Evolutionary conservation across 2,797 vertebrate genomes (phyloP), one percentile per base, ranked within the genome.

Genomic region (Gallinago stenura): DNA sequence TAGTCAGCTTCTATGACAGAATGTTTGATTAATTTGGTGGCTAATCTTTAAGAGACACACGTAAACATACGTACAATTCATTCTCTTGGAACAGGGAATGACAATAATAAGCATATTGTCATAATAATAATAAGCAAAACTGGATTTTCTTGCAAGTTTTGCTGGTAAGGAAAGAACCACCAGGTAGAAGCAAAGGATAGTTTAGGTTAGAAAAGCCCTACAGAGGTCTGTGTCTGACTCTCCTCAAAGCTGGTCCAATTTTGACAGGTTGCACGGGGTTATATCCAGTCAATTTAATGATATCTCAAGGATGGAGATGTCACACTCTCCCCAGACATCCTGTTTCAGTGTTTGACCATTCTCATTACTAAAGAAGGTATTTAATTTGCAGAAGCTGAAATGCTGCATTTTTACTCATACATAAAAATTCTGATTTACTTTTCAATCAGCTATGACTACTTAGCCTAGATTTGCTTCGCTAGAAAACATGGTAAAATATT

Each of bases 401-500:
- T 22, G 31, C 28, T 82, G 57, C 12, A 21, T 6, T 12, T 53
- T 82, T 77, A 73, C 51, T 68, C 48, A 62, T 15, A 65, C 1
- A 64, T 15, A 89, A 83, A 83, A 76, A 76, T 69, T 65, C 48
- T 65, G 31, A 60, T 45, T 81, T 73, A 62, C 56, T 64, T 39
- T 56, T 77, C 62, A 90, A 50, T n/a, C 75, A 78, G 66, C 87
- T 62, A 35, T 19, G 41, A 70, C n/a, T 84, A 73, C 46, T 72
- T 53, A 87, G 56, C 28, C 35, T 21, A 50, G 22, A 83, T 84
- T 91, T 80, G 33, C 60, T 76, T 83, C 0, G 1, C 71, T 77
- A 64, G 73, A 84, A 93, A 90, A 86, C 48, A 50, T 10, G 3
- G 76, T 94, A 50, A 94, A 94, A 95, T 90, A 96, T 87, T 95